A percentile compares a stretch with the other conserved stretches of the same genome.
Evolutionary conservation across 1,140 invertebrate genomes (phyloP).

Genomic region (Cyclargus thomasi): DNA sequence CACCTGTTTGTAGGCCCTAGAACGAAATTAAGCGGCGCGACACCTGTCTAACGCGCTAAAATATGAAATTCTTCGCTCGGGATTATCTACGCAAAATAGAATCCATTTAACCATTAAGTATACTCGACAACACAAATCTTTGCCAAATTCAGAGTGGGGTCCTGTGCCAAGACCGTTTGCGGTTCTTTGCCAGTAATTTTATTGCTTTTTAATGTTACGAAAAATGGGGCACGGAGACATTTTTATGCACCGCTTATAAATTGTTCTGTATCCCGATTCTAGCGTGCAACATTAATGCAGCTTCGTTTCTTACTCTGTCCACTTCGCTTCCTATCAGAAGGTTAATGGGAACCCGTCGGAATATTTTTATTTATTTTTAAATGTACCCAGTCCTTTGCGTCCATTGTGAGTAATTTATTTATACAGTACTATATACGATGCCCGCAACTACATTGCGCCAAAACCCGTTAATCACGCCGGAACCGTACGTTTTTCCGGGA

Average conservation of each 20-base stretch:
- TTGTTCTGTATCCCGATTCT: background rate
- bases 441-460: no score
- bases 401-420: no score
- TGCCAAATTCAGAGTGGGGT: background rate
- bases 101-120: constrained; percentile 17
- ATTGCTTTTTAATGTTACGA: constrained; percentile 13
- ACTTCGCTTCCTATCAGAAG: no score
- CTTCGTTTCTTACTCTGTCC: no score
- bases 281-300: no score
- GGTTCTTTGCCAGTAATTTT: constrained; percentile 13
- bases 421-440: no score
- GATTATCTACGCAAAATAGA: constrained; percentile 37
- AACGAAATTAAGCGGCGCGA: constrained; percentile 59
- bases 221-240: constrained; percentile 2
- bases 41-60: constrained; percentile 59
- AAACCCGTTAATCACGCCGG: no score
- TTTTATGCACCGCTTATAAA: constrained; percentile 7
- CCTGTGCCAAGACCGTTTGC: constrained; percentile 10
- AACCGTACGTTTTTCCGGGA: no score
- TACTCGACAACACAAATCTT: constrained; percentile 12
- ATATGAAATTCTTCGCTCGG: constrained; percentile 56
- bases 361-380: no score
- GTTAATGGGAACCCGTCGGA: no score
- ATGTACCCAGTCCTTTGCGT: no score
- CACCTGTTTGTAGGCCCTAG: constrained; percentile 45